phyloP scores from a whole-genome alignment of 2,888 invertebrate species.

The Drosophila seclusa region DNA sequence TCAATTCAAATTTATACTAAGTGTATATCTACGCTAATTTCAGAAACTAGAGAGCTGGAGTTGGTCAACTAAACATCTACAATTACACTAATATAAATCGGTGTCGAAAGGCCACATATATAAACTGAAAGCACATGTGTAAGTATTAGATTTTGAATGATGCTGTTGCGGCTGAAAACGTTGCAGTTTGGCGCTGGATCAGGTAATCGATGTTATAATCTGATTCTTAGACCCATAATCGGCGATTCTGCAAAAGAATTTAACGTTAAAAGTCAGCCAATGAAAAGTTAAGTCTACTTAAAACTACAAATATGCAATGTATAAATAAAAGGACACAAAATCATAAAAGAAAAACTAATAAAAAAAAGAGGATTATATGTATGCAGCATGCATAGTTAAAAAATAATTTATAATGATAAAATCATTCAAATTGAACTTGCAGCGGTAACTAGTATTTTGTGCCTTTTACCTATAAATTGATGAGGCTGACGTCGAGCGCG shows the following conservation, averaged over 20 bases:
- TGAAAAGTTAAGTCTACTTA: too few species aligned
- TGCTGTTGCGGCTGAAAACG: conserved; percentile 24
- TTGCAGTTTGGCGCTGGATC: conserved; percentile 68
- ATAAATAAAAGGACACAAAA: conserved; percentile 73
- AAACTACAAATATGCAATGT: conserved; percentile 25
- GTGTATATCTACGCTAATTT: conserved; percentile 20
- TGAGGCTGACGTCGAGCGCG: conserved; percentile 87
- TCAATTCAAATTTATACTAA: conserved; percentile 41
- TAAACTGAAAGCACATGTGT: conserved; percentile 63
- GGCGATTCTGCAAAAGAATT: conserved; percentile 85
- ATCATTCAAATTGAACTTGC: conserved; percentile 34
- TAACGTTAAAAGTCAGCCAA: background rate
- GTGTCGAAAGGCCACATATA: conserved; percentile 76
- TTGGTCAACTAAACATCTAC: conserved; percentile 39
- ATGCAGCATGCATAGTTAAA: conserved; percentile 42
- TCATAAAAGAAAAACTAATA: conserved; percentile 49
- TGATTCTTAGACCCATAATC: conserved; percentile 87
- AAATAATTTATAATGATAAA: conserved; percentile 15
- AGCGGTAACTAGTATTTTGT: conserved; percentile 66
- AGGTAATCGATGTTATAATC: conserved; percentile 86
- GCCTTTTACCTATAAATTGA: conserved; percentile 87
- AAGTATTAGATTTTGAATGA: conserved; percentile 17
- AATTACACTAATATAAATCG: conserved; percentile 61
- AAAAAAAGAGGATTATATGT: conserved; percentile 19
- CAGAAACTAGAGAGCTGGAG: conserved; percentile 41